Evolutionary conservation across 2,797 vertebrate genomes (phyloP).

Genomic region (Capromys pilorides): DNA sequence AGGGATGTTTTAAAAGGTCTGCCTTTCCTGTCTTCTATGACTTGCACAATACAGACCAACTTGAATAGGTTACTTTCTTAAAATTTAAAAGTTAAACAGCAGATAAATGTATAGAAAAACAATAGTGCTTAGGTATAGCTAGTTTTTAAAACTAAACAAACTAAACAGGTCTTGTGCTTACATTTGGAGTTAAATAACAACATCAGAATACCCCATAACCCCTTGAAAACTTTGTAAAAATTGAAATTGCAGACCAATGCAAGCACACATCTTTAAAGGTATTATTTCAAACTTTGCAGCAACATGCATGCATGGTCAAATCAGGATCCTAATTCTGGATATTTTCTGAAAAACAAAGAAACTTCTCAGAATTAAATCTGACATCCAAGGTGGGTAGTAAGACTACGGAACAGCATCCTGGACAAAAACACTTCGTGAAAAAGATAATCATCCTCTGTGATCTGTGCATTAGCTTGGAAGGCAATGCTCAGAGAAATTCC

Average conservation of each 20-base stretch:
- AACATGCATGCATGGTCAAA: background rate
- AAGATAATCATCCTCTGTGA: background rate
- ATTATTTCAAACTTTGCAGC: background rate
- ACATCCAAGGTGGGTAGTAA: background rate
- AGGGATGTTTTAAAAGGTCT: background rate
- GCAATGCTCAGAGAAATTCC: background rate
- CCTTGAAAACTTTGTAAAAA: background rate
- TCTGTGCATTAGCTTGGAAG: constrained; percentile 1
- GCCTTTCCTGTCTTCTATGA: background rate
- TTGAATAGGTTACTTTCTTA: background rate
- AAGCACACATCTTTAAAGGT: background rate
- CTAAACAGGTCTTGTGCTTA: background rate
- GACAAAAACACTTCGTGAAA: background rate
- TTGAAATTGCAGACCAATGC: background rate
- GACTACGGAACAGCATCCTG: background rate
- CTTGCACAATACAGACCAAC: background rate
- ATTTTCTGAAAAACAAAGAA: constrained; percentile 26
- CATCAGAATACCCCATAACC: background rate
- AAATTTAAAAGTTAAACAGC: constrained; percentile 12
- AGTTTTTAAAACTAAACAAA: constrained; percentile 27
- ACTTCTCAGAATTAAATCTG: constrained; percentile 3
- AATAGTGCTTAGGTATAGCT: background rate
- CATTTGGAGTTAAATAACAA: constrained; percentile 26
- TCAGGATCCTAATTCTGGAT: too few species aligned
- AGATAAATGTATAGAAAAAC: background rate